A percentile compares a stretch with the other conserved stretches of the same genome.
These are phyloP conservation scores for Eciton burchellii DNA, from an alignment of 1,140 invertebrate genomes.

Conservation along the genomic window DNA sequence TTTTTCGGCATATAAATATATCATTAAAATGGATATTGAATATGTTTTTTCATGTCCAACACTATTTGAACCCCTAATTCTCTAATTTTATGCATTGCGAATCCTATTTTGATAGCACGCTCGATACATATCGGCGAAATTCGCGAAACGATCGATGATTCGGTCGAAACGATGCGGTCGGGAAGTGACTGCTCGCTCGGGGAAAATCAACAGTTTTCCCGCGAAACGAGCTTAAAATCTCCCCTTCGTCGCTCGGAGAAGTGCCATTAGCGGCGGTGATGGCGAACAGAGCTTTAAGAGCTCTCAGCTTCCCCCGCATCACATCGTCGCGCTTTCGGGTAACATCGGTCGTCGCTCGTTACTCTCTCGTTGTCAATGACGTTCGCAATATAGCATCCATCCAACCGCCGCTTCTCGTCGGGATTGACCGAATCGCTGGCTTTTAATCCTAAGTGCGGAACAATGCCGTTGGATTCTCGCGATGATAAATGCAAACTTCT, in stretches of 20 bases:
- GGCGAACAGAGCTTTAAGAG: slow-evolving; percentile 77
- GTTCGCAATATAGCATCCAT: slow-evolving; percentile 70
- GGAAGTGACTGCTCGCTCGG: slow-evolving; percentile 65
- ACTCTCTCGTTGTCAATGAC: slow-evolving; percentile 68
- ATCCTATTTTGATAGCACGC: background rate
- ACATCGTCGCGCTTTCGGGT: slow-evolving; percentile 67
- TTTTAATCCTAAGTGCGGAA: slow-evolving; percentile 61
- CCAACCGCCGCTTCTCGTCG: background rate
- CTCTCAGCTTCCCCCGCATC: slow-evolving; percentile 69
- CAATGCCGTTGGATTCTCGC: slow-evolving; percentile 52
- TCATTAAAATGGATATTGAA: too few species aligned
- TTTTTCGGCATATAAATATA: too few species aligned
- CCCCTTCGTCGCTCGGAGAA: slow-evolving; percentile 71
- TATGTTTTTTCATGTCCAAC: too few species aligned
- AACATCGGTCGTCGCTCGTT: slow-evolving; percentile 65
- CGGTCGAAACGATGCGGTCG: slow-evolving; percentile 2
- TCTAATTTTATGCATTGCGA: background rate
- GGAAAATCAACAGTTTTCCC: slow-evolving; percentile 82
- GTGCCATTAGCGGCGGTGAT: slow-evolving; percentile 78
- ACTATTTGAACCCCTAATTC: too few species aligned
- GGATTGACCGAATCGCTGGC: slow-evolving; percentile 50
- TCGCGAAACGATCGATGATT: slow-evolving; percentile 25
- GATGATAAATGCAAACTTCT: slow-evolving; percentile 57
- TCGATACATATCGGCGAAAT: background rate
- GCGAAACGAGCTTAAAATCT: slow-evolving; percentile 79